phyloP scores from a whole-genome alignment of 2,113 vertebrate species.

The Collichthys lucidus region DNA sequence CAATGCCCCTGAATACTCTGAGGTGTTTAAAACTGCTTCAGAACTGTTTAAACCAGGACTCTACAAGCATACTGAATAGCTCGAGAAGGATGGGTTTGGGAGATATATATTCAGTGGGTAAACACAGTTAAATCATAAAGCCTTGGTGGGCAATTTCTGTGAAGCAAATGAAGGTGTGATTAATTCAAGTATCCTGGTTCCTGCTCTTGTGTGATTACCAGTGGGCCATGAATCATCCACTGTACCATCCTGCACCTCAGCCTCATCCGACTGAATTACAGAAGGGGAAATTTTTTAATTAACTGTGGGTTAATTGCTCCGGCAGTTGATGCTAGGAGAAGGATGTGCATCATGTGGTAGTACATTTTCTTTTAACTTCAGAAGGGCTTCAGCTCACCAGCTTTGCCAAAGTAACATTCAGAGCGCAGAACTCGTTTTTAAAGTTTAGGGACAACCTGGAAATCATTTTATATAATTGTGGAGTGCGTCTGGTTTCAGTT shows the following conservation, averaged over 20 bases:
- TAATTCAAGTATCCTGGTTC: slow-evolving; percentile 68
- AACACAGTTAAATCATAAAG: slow-evolving; percentile 74
- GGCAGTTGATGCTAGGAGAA: slow-evolving; percentile 54
- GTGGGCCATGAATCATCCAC: slow-evolving; percentile 73
- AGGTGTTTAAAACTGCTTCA: slow-evolving; percentile 42
- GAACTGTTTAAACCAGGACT: slow-evolving; percentile 52
- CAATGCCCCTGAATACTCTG: slow-evolving; percentile 20
- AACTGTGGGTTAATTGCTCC: slow-evolving; percentile 79
- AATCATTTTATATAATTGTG: neutral
- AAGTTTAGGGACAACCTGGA: neutral
- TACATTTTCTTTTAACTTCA: slow-evolving; percentile 45
- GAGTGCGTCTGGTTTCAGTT: neutral
- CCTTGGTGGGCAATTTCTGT: slow-evolving; percentile 70
- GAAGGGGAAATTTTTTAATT: slow-evolving; percentile 76
- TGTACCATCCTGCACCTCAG: slow-evolving; percentile 55
- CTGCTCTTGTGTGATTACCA: slow-evolving; percentile 78
- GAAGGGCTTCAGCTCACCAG: slow-evolving; percentile 4
- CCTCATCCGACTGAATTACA: slow-evolving; percentile 70
- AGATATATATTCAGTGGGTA: slow-evolving; percentile 66
- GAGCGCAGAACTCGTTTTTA: neutral
- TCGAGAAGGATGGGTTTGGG: slow-evolving; percentile 33
- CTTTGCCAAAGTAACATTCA: neutral
- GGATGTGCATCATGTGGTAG: slow-evolving; percentile 51
- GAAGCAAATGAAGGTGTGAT: slow-evolving; percentile 76
- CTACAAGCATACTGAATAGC: slow-evolving; percentile 46